Evolutionary conservation across 1,140 invertebrate species (phyloP), one percentile per base, ranked within the genome.

Genomic region (Aphelinus certus): DNA sequence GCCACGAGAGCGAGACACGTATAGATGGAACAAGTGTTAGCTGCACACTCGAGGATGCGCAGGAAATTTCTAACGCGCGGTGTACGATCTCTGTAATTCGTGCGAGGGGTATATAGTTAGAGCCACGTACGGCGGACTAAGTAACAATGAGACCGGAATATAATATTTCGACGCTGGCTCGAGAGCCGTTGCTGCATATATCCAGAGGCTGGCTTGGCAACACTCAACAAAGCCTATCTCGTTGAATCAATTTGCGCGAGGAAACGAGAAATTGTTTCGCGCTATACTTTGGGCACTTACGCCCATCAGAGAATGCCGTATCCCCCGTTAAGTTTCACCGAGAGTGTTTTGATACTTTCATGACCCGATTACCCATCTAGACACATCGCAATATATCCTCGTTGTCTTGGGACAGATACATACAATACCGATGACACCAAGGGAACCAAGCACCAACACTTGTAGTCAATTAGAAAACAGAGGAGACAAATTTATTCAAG

Each of bases 191-290:
- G 45, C 3, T 1, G 5, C 26, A 61, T 6, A 43, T 55, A 9
- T 56, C 69, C 58, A 55, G 60, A 55, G 69, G 60, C 60, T 55
- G 51, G 48, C 7, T 26, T 26, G 61, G 42, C 63, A 72, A 64
- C 51, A 55, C 45, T 56, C 48, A 64, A 64, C 49, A 61, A 7
- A 26, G 55, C 58, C 10, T 70, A 64, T 64, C 66, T 75, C 53
- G 4, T 69, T 47, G 67, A 64, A 75, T 69, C 73, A 58, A 75
- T 75, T 69, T 70, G 3, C 46, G 43, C 9, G 69, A 46, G 61
- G 58, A 6, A 43, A 60, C 9, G 62, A 53, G 7, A 61, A 67
- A 69, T 74, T 53, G 43, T 67, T 67, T 46, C 46, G 51, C 60
- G 46, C 26, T 7, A 46, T 42, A 49, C 51, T 9, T 53, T 9